phyloP scores from a whole-genome alignment of 2,888 invertebrate genomes.

The Holacanthella duospinosa region DNA sequence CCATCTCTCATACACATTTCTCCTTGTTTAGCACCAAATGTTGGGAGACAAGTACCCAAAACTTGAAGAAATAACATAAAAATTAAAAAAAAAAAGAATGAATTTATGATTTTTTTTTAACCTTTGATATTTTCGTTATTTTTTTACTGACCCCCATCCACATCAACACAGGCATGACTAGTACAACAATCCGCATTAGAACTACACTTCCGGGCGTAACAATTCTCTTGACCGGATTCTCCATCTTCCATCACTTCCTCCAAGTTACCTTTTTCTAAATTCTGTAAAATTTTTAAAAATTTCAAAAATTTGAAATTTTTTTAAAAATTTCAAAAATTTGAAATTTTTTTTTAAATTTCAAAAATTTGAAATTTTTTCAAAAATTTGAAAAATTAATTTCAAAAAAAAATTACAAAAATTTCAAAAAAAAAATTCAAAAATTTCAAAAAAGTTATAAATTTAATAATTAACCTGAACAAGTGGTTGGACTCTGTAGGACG shows the following conservation, averaged over 20 bases:
- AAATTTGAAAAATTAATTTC: neutral
- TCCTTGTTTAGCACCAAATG: constrained; percentile 64
- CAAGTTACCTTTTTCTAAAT: constrained; percentile 37
- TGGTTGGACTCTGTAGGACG: constrained; percentile 44
- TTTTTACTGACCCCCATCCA: constrained; percentile 51
- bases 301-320: neutral
- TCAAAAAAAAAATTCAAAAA: no score
- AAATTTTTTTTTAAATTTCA: neutral
- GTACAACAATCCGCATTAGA: constrained; percentile 76
- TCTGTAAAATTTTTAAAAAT: constrained; percentile 21
- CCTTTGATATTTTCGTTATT: neutral
- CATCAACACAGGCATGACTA: constrained; percentile 61
- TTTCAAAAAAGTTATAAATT: neutral
- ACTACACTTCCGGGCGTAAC: constrained; percentile 45
- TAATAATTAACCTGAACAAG: constrained; percentile 12
- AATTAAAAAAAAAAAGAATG: neutral
- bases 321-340: neutral
- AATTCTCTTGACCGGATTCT: neutral
- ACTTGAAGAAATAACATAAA: constrained; percentile 43
- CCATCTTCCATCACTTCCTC: constrained; percentile 41
- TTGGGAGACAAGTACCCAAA: constrained; percentile 55
- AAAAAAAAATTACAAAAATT: no score
- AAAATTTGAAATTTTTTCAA: neutral
- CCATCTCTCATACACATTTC: constrained; percentile 71
- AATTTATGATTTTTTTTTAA: no score